Evolutionary conservation across 2,888 invertebrate genomes (phyloP), one percentile per base, ranked within the genome.

Genomic region (Drosophila nr. medialis): DNA sequence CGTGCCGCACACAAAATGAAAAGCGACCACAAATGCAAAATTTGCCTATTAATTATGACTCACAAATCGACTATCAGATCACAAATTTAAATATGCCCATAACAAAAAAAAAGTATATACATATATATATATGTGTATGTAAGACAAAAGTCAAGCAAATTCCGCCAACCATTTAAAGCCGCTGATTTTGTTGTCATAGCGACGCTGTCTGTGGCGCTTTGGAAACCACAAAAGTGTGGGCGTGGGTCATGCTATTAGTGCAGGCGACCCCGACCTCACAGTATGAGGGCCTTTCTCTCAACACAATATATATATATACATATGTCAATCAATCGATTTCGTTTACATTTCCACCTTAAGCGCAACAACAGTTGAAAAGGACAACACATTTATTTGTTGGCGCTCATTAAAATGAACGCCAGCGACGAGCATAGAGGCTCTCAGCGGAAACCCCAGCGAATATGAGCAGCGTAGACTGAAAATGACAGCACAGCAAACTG

Each of bases 301-400:
- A 64, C n/a, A 59, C n/a, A 30, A 8, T 13, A 29, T n/a, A 21
- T 7, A 21, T 24, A 24, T 30, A n/a, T 21, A 65, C 24, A 53
- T 30, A 64, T 64, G 65, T 32, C 66, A 74, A 83, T 80, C 72
- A 76, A 85, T 85, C 84, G 89, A 85, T 89, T 78, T 72, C 70
- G 69, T 68, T 71, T 58, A 55, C 60, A 34, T 64, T 69, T 60
- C 67, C 64, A 74, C 72, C 81, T 80, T 72, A 66, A 77, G n/a
- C n/a, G n/a, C n/a, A n/a, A n/a, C n/a, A n/a, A n/a, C n/a, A n/a
- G 29, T 42, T 55, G 21, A 55, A 80, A 75, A 77, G 72, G 69
- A 70, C 67, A 72, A 55, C 61, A 38, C 65, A 75, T 60, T 64
- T 15, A 42, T 75, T 66, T 75, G 67, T 66, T 72, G 60, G 58